Evolutionary conservation across 2,888 invertebrate species (phyloP), one percentile per base, ranked within the genome.

Genomic region (Coelinius sp.): DNA sequence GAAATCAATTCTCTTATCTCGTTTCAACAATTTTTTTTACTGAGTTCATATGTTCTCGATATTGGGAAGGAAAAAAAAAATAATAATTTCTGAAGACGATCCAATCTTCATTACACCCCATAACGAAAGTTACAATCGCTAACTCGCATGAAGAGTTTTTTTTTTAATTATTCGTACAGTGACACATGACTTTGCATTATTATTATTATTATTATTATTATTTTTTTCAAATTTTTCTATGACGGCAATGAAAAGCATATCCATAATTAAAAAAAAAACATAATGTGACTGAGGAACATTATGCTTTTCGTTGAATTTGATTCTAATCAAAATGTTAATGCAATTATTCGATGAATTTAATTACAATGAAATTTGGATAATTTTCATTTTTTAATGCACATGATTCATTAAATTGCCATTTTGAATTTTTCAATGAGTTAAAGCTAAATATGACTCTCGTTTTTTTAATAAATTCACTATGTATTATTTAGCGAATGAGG

Each of bases 11-110:
- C 31, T 31, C 31, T 41, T 10, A 41, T 41, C n/a, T 41, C n/a
- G 41, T n/a, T 41, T n/a, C 12, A 41, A 12, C 12, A 41, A n/a
- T 27, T 63, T 63, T 41, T 14, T 2, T 6, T 24, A 38, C 24
- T 22, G 14, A 3, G 20, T 24, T 41, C 10, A 35, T 31, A 27
- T 31, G 20, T 38, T 41, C 24, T 41, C 6, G 6, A 24, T 41
- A 24, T 63, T 62, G 20, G n/a, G n/a, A n/a, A n/a, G n/a, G n/a
- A n/a, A n/a, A n/a, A 38, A 41, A 63, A 24, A 63, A 63, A 41
- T n/a, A 35, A 73, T 70, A 76, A 75, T 76, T 76, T 79, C 74
- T 73, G 76, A 78, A 77, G 78, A 79, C 77, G 75, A 79, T 76
- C 77, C 79, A 76, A 78, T 69, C 71, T 78, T 66, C 70, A 59